Evolutionary conservation across 2,113 vertebrate species (phyloP).

Genomic region (Scomber japonicus): DNA sequence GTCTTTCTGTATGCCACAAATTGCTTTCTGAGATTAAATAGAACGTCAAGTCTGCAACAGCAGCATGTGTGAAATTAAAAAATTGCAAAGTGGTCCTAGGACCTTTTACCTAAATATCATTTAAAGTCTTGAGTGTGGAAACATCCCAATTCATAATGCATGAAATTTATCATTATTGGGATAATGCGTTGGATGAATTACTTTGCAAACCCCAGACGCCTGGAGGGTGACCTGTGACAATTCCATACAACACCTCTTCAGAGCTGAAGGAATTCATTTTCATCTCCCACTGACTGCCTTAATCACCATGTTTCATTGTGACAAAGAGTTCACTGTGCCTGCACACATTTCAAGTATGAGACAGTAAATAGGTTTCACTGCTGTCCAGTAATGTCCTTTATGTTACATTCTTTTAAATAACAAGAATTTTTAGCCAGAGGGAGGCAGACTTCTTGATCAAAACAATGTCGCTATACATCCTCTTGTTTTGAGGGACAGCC

Average conservation of each 20-base stretch:
- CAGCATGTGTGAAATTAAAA: constrained; percentile 57
- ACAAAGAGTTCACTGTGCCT: constrained; percentile 83
- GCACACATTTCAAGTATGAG: constrained; percentile 70
- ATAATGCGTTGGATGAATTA: constrained; percentile 86
- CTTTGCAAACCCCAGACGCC: constrained; percentile 77
- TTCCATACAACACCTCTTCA: constrained; percentile 77
- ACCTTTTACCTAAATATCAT: constrained; percentile 85
- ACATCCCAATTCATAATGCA: constrained; percentile 85
- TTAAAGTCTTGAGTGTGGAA: constrained; percentile 81
- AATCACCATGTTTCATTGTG: constrained; percentile 85
- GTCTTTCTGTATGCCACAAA: constrained; percentile 11
- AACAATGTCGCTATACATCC: constrained; percentile 11
- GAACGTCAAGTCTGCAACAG: constrained; percentile 67
- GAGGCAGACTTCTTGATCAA: constrained; percentile 34
- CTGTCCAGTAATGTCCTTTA: constrained; percentile 27
- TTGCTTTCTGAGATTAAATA: constrained; percentile 68
- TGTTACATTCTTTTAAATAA: neutral
- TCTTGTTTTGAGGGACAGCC: constrained; percentile 1
- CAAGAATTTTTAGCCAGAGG: constrained; percentile 26
- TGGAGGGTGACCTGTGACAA: constrained; percentile 84
- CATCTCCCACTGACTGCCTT: constrained; percentile 83
- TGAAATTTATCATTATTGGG: constrained; percentile 85
- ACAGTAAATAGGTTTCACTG: constrained; percentile 51
- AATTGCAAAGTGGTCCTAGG: constrained; percentile 69
- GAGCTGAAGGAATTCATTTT: constrained; percentile 88